Evolutionary conservation across 2,888 invertebrate genomes (phyloP), one percentile per base, ranked within the genome.

Genomic region (Pseudococcus viburni): DNA sequence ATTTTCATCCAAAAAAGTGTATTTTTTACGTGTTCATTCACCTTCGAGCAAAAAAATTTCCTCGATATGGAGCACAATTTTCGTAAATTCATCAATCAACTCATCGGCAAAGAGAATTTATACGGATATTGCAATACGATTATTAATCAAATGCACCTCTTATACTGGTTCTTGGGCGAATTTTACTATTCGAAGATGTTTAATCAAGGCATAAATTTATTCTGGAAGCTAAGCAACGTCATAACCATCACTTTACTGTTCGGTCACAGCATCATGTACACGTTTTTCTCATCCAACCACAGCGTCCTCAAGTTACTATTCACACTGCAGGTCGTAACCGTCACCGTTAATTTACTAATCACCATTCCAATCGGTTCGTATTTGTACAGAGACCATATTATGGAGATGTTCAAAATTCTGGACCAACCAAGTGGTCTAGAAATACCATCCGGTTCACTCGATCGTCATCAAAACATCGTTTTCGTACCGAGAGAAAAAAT

Each of bases 201-300:
- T 33, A 73, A 26, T 33, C 26, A 17, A 73, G 4, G 17, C 4
- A 15, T 73, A 3, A 33, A 17, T 15, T 17, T 15, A 19, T 33
- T 73, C 17, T 73, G 73, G 73, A 33, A 7, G 33, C 15, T 17
- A 0, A 33, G 3, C 17, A 39, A 73, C 33, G 4, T 73, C 73
- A 3, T 33, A 4, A 33, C 73, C 7, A 33, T 73, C 26, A 7
- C 0, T 6, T 17, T 73, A 39, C 33, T 73, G 17, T 17, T 33
- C 39, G 73, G 33, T 6, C 33, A 73, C 73, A 33, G 73, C 33
- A 7, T 33, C 33, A 1, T 33, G 33, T 73, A 39, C 17, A 17
- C 11, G 8, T 73, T 73, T 73, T 73, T 73, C 73, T 73, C 73
- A 33, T 33, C 73, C 73, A 73, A 73, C 17, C 33, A 33, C 73